phyloP scores from a whole-genome alignment of 2,888 invertebrate genomes.

The Phymatocera aterrima region DNA sequence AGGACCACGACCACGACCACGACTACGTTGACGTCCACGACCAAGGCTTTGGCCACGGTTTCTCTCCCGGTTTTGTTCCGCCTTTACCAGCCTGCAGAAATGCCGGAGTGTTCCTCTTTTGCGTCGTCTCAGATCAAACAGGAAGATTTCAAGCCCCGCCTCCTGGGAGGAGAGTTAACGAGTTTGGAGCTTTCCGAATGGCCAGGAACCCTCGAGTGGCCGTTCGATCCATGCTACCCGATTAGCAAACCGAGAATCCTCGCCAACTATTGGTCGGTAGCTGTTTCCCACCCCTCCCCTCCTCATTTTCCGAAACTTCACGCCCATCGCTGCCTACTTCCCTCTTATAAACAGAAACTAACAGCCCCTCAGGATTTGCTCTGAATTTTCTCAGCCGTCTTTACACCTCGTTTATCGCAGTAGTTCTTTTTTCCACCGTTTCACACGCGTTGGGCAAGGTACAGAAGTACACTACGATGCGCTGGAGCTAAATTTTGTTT shows the following conservation, averaged over 20 bases:
- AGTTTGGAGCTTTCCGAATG: constrained; percentile 21
- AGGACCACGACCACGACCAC: constrained; percentile 47
- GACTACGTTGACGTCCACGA: neutral
- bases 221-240: constrained; percentile 31
- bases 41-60: constrained; percentile 1
- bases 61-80: constrained; percentile 46
- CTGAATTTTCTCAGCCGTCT: neutral
- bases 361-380: constrained; percentile 15
- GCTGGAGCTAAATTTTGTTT: too few species aligned
- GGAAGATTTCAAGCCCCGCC: neutral
- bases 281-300: constrained; percentile 25
- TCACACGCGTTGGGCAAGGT: neutral
- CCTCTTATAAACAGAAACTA: constrained; percentile 14
- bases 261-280: constrained; percentile 9
- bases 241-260: constrained; percentile 3
- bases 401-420: neutral
- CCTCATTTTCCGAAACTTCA: neutral
- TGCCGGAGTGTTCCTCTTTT: constrained; percentile 18
- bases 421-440: neutral
- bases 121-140: constrained; percentile 42
- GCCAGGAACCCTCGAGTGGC: neutral
- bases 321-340: constrained; percentile 16
- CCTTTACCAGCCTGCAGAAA: constrained; percentile 53
- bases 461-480: too few species aligned
- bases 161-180: neutral